Base-by-base conservation (phyloP, 2,797 vertebrate species). In the Erethizon dorsatum region DNA sequence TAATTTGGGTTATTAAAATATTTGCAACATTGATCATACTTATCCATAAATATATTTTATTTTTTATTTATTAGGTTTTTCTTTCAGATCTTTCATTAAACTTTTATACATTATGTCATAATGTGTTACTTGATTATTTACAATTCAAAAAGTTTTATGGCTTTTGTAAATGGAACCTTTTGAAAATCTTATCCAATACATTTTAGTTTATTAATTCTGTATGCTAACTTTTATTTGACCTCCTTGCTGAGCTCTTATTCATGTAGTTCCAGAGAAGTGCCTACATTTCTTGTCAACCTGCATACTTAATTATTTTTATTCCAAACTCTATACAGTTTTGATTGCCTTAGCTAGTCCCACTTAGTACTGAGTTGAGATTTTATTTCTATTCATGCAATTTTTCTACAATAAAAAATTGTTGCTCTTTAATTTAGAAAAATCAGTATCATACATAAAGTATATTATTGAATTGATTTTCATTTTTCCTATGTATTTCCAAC, bases 241-340 rank as follows among this genome's bases (percentile, higher is more conserved):
- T 65, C 26, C 12, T 91, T 31, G 33, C 26, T 79, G n/a, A 85
- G 20, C 47, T 88, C 52, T 57, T 22, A 17, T 80, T 59, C 22
- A 59, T 12, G 41, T 59, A 69, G 6, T 67, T 82, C 18, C 91
- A 82, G 6, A 59, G 83, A 88, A 73, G 85, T 37, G 57, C 28
- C 8, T 84, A 54, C 47, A 20, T 71, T 18, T 88, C 52, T 31
- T 80, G 95, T 84, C 11, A 89, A 54, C 83, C 2, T 85, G n/a
- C 15, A 61, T 54, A 41, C 5, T 88, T 88, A 80, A n/a, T 93
- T 67, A 56, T 61, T 95, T 94, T 90, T 94, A 88, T 92, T 86
- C 0, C 22, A 56, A 37, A 45, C 14, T 73, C 33, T 31, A 67
- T 79, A 67, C 1, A 11, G 17, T 79, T 77, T 86, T 67, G 90